phyloP scores from a whole-genome alignment of 2,888 invertebrate species.

The Pharmacophagus antenor region DNA sequence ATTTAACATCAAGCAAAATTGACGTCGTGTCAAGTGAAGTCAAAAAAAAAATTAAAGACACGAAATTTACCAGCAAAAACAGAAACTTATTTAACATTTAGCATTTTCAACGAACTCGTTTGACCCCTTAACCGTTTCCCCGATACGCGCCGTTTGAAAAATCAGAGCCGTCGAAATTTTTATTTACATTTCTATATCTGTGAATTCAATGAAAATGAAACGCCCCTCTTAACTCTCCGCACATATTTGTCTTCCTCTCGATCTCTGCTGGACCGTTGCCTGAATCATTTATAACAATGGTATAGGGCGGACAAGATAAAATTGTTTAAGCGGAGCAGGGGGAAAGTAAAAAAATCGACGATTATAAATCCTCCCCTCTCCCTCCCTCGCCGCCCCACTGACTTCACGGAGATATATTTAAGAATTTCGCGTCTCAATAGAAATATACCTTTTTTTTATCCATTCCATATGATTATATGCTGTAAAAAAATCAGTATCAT shows the following conservation, averaged over 20 bases:
- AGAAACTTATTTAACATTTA: no score
- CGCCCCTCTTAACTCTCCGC: conserved; percentile 2
- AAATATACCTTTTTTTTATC: no score
- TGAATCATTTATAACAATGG: conserved; percentile 13
- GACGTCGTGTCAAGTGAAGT: no score
- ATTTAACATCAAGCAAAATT: no score
- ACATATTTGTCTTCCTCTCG: conserved; percentile 6
- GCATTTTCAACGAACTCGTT: not conserved
- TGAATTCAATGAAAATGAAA: not conserved
- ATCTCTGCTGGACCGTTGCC: conserved; percentile 2
- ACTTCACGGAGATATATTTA: not conserved
- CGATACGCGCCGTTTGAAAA: not conserved
- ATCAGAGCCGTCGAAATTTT: not conserved
- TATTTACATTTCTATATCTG: not conserved
- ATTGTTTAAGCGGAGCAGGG: not conserved
- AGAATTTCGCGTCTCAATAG: not conserved
- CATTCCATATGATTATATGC: no score
- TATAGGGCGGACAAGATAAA: conserved; percentile 4
- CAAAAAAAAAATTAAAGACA: no score
- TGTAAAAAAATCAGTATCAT: no score
- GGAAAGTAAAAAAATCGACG: not conserved
- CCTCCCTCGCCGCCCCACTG: no score
- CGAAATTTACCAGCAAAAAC: no score
- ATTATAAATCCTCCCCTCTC: not conserved
- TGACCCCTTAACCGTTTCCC: not conserved